phyloP scores from a whole-genome alignment of 2,888 invertebrate genomes.

The Eupelmus urozonus region DNA sequence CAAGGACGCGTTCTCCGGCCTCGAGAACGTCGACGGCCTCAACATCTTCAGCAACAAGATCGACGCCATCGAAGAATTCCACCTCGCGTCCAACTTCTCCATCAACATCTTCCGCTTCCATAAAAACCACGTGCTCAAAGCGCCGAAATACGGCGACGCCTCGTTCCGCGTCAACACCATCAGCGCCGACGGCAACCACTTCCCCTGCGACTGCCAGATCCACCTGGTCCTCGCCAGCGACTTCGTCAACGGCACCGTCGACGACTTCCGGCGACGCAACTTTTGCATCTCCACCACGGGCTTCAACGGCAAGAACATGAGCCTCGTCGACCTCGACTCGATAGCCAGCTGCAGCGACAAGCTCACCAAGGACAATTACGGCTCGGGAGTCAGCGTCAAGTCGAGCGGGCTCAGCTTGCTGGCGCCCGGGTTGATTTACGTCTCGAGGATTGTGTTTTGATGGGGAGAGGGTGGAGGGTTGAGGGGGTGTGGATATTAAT shows the following conservation, averaged over 20 bases:
- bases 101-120: constrained; percentile 86
- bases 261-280: constrained; percentile 81
- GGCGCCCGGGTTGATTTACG: not conserved
- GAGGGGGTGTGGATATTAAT: too few species aligned
- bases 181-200: constrained; percentile 87
- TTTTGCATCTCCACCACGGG: constrained; percentile 92
- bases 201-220: constrained; percentile 92
- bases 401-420: constrained; percentile 23
- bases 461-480: not conserved
- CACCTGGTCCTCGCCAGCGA: constrained; percentile 88
- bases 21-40: constrained; percentile 84
- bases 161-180: constrained; percentile 85
- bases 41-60: constrained; percentile 92
- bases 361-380: constrained; percentile 83
- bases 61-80: constrained; percentile 87
- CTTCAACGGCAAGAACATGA: constrained; percentile 88
- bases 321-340: constrained; percentile 82
- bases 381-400: constrained; percentile 66
- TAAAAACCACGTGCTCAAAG: constrained; percentile 90
- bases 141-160: constrained; percentile 83
- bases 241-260: constrained; percentile 83
- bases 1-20: constrained; percentile 87
- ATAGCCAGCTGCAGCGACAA: constrained; percentile 85
- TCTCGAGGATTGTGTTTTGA: constrained; percentile 21
- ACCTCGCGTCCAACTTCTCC: constrained; percentile 84